These are phyloP conservation scores for Phalera bucephala DNA, from an alignment of 2,888 invertebrate genomes.

Conservation along the genomic window DNA sequence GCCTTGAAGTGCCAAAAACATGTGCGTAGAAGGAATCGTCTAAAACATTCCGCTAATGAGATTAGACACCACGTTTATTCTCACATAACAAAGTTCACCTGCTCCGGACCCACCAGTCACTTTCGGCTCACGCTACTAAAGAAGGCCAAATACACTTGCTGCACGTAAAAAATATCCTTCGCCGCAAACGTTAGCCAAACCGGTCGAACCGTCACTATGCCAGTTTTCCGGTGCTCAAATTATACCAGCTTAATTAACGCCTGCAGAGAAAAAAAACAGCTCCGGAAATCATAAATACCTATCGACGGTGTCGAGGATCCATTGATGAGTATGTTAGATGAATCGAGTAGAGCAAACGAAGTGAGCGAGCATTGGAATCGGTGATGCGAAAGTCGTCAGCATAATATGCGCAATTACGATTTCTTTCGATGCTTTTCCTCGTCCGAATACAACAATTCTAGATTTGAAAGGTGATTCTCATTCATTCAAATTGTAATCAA, in stretches of 20 bases:
- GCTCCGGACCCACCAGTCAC: constrained; percentile 28
- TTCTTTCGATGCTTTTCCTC: not conserved
- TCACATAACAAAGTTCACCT: constrained; percentile 41
- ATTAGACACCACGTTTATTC: constrained; percentile 18
- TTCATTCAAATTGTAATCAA: not conserved
- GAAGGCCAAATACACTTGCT: constrained; percentile 46
- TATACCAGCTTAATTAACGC: constrained; percentile 53
- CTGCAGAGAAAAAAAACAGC: constrained; percentile 43
- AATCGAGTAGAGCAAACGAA: constrained; percentile 3
- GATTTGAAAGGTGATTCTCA: not conserved
- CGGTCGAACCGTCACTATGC: constrained; percentile 55
- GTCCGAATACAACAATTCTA: not conserved
- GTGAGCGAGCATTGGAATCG: not conserved
- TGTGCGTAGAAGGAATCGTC: too few species aligned
- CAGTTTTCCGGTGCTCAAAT: constrained; percentile 56
- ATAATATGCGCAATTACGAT: not conserved
- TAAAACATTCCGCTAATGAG: not conserved
- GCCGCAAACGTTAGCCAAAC: constrained; percentile 43
- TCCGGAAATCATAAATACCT: constrained; percentile 55
- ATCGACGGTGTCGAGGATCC: constrained; percentile 10
- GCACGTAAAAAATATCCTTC: constrained; percentile 63
- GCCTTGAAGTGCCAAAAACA: too few species aligned
- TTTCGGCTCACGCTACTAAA: constrained; percentile 40
- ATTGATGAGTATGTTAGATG: constrained; percentile 21
- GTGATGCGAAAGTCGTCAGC: not conserved